Evolutionary conservation across 2,113 vertebrate genomes (phyloP).

Genomic region (Acinonyx jubatus): DNA sequence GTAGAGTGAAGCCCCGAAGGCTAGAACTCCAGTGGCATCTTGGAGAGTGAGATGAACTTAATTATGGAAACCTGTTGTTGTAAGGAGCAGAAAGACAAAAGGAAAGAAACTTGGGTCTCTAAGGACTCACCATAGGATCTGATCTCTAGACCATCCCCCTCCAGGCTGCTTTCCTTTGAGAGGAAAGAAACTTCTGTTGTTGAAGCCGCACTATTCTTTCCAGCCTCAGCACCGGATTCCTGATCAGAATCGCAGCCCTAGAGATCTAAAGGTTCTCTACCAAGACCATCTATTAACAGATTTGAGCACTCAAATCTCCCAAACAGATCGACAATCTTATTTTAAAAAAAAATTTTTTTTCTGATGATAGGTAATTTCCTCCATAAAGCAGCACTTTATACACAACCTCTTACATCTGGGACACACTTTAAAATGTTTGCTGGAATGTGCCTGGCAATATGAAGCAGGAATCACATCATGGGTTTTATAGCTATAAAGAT

Average conservation of each 20-base stretch:
- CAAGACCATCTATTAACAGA: neutral
- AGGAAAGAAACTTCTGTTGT: neutral
- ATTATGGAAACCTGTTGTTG: neutral
- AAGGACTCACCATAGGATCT: accelerated
- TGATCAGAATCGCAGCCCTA: neutral
- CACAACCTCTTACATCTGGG: neutral
- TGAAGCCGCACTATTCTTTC: neutral
- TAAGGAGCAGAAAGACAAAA: neutral
- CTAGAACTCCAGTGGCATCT: neutral
- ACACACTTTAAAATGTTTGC: neutral
- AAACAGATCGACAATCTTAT: neutral
- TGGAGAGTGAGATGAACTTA: neutral
- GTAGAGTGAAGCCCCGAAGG: neutral
- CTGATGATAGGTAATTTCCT: neutral
- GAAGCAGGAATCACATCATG: neutral
- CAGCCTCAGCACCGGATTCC: neutral
- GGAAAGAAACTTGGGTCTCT: neutral
- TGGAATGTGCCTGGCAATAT: neutral
- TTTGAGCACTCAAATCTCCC: neutral
- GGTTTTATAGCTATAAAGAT: neutral
- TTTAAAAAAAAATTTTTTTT: neutral
- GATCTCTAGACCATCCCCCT: neutral
- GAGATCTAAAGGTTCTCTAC: neutral
- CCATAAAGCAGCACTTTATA: neutral
- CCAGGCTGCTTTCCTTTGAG: neutral